Percentiles rank a stretch among this genome's conserved stretches.
These are phyloP conservation scores for Brachionus asplanchnoidis DNA, from an alignment of 1,140 invertebrate genomes.

Conservation along the genomic window DNA sequence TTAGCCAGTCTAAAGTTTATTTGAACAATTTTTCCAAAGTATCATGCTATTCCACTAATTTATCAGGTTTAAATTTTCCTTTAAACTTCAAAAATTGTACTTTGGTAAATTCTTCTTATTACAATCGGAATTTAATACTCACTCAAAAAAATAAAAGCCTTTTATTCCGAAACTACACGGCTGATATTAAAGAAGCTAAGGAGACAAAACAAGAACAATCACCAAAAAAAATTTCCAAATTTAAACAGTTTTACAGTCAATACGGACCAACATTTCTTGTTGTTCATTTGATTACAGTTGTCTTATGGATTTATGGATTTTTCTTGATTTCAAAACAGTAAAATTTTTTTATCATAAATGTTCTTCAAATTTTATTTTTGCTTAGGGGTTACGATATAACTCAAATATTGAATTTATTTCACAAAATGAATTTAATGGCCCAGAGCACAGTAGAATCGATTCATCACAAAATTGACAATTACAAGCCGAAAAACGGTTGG, in stretches of 20 bases:
- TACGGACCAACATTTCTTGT: constrained; percentile 29
- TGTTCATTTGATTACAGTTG: constrained; percentile 32
- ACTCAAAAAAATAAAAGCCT: not conserved
- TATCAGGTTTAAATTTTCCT: not conserved
- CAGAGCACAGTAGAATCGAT: not conserved
- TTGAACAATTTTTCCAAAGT: not conserved
- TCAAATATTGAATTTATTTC: constrained; percentile 12
- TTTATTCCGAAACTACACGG: not conserved
- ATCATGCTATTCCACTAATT: not conserved
- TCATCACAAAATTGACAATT: constrained; percentile 39
- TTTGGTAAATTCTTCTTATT: not conserved
- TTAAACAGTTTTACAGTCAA: constrained; percentile 34
- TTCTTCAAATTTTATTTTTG: not conserved
- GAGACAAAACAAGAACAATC: not conserved
- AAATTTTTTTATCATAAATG: not conserved
- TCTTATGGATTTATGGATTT: constrained; percentile 39
- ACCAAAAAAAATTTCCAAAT: constrained; percentile 33
- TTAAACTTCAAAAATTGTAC: not conserved
- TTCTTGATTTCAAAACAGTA: constrained; percentile 36
- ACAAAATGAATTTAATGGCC: constrained; percentile 6
- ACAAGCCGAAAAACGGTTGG: constrained; percentile 27
- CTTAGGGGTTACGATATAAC: constrained; percentile 34
- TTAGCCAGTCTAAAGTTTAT: not conserved
- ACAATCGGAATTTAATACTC: not conserved
- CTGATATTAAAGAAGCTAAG: not conserved